Evolutionary conservation across 2,888 invertebrate species (phyloP).

Genomic region (Emesis furor): DNA sequence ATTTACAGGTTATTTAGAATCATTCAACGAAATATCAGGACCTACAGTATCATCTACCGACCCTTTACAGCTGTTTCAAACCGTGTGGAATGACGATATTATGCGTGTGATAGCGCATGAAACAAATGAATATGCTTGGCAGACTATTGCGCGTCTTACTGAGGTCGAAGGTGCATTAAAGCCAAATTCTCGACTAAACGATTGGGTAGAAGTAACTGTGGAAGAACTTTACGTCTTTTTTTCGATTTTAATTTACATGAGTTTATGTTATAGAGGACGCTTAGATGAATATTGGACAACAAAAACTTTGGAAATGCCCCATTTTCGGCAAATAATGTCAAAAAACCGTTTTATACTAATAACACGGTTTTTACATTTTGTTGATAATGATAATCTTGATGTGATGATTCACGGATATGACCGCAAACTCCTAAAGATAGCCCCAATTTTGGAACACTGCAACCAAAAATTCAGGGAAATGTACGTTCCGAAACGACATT

Average conservation of each 20-base stretch:
- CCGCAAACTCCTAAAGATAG: conserved; percentile 38
- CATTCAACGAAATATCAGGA: not conserved
- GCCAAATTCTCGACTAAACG: not conserved
- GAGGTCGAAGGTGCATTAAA: not conserved
- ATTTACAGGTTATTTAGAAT: not conserved
- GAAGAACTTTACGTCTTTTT: conserved; percentile 18
- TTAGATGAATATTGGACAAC: conserved; percentile 66
- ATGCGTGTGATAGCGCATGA: not conserved
- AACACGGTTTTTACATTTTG: conserved; percentile 64
- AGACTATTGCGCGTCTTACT: not conserved
- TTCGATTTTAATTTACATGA: conserved; percentile 45
- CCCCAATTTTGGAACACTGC: too few species aligned
- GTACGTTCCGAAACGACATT: too few species aligned
- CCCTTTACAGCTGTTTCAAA: not conserved
- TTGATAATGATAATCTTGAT: conserved; percentile 48
- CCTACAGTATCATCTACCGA: not conserved
- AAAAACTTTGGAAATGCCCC: conserved; percentile 64
- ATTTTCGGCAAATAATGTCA: conserved; percentile 62
- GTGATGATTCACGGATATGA: conserved; percentile 40
- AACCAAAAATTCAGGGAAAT: too few species aligned
- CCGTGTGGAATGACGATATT: conserved; percentile 17
- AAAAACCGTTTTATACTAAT: conserved; percentile 56
- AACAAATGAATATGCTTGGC: conserved; percentile 25
- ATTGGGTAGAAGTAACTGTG: not conserved
- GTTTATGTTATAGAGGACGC: conserved; percentile 45